These are phyloP conservation scores for Nemotelus nigrinus DNA, from an alignment of 2,888 invertebrate genomes.

Conservation along the genomic window DNA sequence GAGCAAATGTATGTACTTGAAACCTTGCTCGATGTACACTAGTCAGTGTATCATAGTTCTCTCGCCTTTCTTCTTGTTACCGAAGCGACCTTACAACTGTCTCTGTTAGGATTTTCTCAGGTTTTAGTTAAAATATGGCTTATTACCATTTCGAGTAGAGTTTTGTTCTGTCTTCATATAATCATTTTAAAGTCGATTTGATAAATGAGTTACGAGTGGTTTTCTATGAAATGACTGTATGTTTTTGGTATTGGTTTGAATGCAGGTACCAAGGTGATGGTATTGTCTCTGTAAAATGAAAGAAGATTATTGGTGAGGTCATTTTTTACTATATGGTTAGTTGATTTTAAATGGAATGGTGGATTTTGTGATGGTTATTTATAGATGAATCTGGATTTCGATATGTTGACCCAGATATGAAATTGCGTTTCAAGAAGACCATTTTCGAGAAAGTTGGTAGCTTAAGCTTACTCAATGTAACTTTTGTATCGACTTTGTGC, in stretches of 20 bases:
- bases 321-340: too few relatives aligned
- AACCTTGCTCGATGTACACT: too few relatives aligned
- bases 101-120: constrained; percentile 33
- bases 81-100: constrained; percentile 37
- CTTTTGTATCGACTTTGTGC: too few relatives aligned
- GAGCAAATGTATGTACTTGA: neutral
- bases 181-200: constrained; percentile 33
- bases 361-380: too few relatives aligned
- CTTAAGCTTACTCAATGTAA: too few relatives aligned
- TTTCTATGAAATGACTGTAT: neutral
- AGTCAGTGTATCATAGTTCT: neutral
- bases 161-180: constrained; percentile 3
- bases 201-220: constrained; percentile 18
- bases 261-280: neutral
- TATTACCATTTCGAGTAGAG: constrained; percentile 20
- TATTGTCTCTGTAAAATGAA: too few relatives aligned
- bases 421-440: too few relatives aligned
- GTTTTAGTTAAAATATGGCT: constrained; percentile 16
- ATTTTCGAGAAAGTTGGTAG: too few relatives aligned
- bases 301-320: too few relatives aligned
- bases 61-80: constrained; percentile 30
- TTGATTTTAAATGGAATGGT: too few relatives aligned
- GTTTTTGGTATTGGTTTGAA: neutral
- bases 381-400: too few relatives aligned
- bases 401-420: too few relatives aligned